Percentiles rank a stretch among this genome's conserved stretches.
phyloP scores from a whole-genome alignment of 2,113 vertebrate species.

The Phyllostomus discolor region DNA sequence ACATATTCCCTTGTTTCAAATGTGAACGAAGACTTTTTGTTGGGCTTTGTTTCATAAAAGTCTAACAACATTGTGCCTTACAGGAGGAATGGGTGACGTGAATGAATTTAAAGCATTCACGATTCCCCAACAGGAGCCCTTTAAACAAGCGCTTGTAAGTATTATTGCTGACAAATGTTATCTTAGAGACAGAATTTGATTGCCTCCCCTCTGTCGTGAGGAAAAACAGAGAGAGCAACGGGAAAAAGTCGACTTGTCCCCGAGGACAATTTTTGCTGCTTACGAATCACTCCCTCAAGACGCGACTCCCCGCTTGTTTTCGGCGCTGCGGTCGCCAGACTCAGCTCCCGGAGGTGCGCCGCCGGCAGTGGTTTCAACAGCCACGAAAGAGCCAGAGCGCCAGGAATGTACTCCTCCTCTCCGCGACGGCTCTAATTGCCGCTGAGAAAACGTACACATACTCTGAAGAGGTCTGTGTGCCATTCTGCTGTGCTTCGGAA shows the following conservation, averaged over 20 bases:
- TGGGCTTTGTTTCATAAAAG: slow-evolving; percentile 16
- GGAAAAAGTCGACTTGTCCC: background rate
- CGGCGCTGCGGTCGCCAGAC: background rate
- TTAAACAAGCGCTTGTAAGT: background rate
- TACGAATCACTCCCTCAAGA: background rate
- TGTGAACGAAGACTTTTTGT: background rate
- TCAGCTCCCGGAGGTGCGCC: background rate
- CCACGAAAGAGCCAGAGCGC: background rate
- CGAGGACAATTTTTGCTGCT: background rate
- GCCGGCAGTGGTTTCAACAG: background rate
- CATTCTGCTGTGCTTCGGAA: background rate
- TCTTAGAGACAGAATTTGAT: background rate
- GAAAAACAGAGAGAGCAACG: background rate
- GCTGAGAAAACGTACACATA: background rate
- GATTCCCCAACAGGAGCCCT: background rate
- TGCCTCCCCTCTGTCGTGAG: background rate
- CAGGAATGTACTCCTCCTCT: background rate
- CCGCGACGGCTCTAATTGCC: background rate
- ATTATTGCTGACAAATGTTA: background rate
- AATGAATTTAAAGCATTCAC: background rate
- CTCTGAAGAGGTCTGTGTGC: background rate
- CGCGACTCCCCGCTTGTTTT: background rate
- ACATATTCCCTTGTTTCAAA: background rate
- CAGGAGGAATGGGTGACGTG: background rate
- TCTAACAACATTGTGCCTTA: background rate